Base-by-base conservation (phyloP, 2,888 invertebrate genomes). In the Neoascia interrupta region DNA sequence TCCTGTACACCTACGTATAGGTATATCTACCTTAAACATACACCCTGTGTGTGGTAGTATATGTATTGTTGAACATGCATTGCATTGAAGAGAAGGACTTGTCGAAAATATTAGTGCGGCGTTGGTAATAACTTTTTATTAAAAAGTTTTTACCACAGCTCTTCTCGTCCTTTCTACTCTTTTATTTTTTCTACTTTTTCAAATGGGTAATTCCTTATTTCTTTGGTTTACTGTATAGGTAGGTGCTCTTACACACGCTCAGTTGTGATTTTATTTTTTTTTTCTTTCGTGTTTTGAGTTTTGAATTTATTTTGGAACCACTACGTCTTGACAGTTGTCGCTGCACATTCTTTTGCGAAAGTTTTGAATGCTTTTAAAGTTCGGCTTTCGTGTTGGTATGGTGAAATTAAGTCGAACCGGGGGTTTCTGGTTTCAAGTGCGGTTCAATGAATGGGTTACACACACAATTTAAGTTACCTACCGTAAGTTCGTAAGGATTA, bases 121-220 rank as follows among this genome's bases (percentile, higher is more conserved):
- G 73, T 54, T 37, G 74, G 80, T 80, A 80, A 80, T 80, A 80
- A 74, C 73, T 80, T 80, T 74, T 80, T 80, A 80, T 80, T 80
- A 80, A 80, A 80, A 80, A 80, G 45, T 80, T 80, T 76, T 74
- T 58, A 60, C 64, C 64, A 66, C 72, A 70, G 23, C 21, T 56
- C 34, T 61, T 41, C 37, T 53, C 23, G 15, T 53, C 26, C 37
- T 47, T 37, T 41, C 56, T 51, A 1, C 56, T 26, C 15, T 26
- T 37, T n/a, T n/a, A n/a, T 31, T 15, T 41, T 19, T 16, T 41
- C 5, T 15, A 5, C 2, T 41, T 41, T 18, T 41, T 41, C 41
- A 6, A 3, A 3, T 11, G 8, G 41, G 1, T 15, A 10, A 19
- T 41, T 11, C 10, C 3, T 2, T 8, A 5, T 13, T 36, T 13